Evolutionary conservation across 1,140 invertebrate genomes (phyloP).

Genomic region (Cydia fagiglandana): DNA sequence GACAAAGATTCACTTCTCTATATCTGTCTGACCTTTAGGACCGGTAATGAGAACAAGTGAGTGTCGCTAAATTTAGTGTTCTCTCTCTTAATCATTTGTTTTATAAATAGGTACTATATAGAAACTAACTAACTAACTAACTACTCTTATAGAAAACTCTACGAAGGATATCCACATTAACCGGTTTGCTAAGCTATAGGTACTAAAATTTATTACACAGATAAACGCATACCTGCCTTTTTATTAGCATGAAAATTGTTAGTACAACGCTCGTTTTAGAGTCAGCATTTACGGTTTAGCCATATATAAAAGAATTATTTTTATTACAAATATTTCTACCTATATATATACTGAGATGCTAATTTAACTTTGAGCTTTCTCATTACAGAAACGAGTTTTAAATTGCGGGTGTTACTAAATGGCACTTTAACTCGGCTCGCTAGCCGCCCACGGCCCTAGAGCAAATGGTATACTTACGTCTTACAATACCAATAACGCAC

Average conservation of each 20-base stretch:
- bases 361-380: constrained; percentile 1
- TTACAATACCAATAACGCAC: constrained; percentile 20
- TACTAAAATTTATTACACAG: neutral
- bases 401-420: constrained; percentile 20
- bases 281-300: neutral
- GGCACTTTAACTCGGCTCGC: neutral
- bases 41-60: neutral
- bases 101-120: too few species aligned
- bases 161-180: neutral
- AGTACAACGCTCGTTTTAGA: neutral
- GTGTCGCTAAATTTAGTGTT: constrained; percentile 24
- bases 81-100: neutral
- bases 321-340: too few species aligned
- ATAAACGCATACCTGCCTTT: neutral
- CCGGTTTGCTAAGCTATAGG: neutral
- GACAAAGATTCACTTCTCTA: neutral
- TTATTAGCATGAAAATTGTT: neutral
- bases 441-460: neutral
- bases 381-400: constrained; percentile 12
- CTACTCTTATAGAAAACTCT: neutral
- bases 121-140: too few species aligned
- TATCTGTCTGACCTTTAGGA: constrained; percentile 4
- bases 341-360: neutral
- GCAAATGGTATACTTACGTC: constrained; percentile 1
- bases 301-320: neutral